These are phyloP conservation scores for Diachasma alloeum DNA, from an alignment of 1,140 invertebrate genomes.

Conservation along the genomic window DNA sequence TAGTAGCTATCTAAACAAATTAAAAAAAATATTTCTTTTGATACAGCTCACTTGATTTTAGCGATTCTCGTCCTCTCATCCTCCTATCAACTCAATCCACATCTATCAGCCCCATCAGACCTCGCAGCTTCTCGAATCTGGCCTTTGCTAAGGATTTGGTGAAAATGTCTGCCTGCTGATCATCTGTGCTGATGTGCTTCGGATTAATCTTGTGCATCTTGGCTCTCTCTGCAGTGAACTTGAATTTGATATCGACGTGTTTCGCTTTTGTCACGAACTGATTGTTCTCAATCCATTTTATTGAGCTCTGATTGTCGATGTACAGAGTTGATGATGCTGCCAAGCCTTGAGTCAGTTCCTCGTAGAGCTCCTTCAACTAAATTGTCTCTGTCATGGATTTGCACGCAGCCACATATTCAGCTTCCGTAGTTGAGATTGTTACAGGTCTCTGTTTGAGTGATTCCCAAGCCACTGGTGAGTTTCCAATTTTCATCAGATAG, in stretches of 20 bases:
- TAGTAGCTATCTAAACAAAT: no score
- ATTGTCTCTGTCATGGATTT: constrained; percentile 51
- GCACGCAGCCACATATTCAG: constrained; percentile 59
- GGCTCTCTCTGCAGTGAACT: constrained; percentile 43
- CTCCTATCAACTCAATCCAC: no score
- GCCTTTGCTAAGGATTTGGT: neutral
- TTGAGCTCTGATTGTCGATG: constrained; percentile 49
- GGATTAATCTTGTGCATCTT: neutral
- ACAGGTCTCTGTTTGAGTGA: constrained; percentile 57
- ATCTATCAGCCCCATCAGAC: neutral
- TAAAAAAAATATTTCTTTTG: no score
- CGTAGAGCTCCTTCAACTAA: constrained; percentile 38
- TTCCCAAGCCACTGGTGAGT: constrained; percentile 52
- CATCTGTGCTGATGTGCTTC: neutral
- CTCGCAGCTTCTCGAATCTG: neutral
- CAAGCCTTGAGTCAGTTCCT: constrained; percentile 8
- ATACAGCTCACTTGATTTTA: no score
- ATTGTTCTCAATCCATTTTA: constrained; percentile 50
- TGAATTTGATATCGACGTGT: constrained; percentile 50
- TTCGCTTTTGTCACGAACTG: constrained; percentile 43
- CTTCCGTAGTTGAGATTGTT: constrained; percentile 59
- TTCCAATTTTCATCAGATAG: constrained; percentile 44
- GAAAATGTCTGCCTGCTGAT: neutral
- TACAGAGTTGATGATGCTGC: constrained; percentile 26
- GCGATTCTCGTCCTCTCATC: no score